These are phyloP conservation scores for Mamestra brassicae DNA, from an alignment of 2,888 invertebrate species.

Conservation along the genomic window DNA sequence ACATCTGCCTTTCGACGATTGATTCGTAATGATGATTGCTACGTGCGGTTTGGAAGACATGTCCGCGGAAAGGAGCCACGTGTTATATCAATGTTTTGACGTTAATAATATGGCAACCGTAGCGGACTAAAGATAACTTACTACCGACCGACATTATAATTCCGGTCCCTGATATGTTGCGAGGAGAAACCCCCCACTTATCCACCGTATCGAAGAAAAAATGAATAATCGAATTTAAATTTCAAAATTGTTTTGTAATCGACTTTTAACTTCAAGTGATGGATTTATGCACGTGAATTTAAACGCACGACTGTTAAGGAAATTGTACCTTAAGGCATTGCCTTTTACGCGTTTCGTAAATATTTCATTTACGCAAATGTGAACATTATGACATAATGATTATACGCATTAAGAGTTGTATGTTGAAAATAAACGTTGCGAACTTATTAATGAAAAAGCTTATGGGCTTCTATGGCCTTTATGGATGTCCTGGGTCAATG, in stretches of 20 bases:
- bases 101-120: constrained; percentile 83
- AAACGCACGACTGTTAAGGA: constrained; percentile 49
- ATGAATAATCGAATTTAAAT: constrained; percentile 67
- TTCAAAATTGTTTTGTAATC: constrained; percentile 69
- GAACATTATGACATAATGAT: constrained; percentile 54
- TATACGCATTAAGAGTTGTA: constrained; percentile 40
- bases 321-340: constrained; percentile 54
- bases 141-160: constrained; percentile 79
- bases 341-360: constrained; percentile 50
- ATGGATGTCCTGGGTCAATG: constrained; percentile 9
- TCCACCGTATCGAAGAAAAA: constrained; percentile 66
- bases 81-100: constrained; percentile 82
- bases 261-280: constrained; percentile 60
- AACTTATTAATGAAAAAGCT: constrained; percentile 23
- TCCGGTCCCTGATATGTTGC: constrained; percentile 73
- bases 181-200: constrained; percentile 69
- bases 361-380: constrained; percentile 54
- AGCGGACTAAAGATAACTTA: constrained; percentile 79
- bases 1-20: constrained; percentile 83
- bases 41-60: constrained; percentile 81
- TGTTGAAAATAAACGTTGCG: constrained; percentile 25
- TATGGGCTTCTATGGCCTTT: constrained; percentile 11
- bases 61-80: constrained; percentile 79
- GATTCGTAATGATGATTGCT: constrained; percentile 75
- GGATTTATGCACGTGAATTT: constrained; percentile 59